Evolutionary conservation across 2,797 vertebrate species (phyloP).

Genomic region (Gorsachius magnificus): DNA sequence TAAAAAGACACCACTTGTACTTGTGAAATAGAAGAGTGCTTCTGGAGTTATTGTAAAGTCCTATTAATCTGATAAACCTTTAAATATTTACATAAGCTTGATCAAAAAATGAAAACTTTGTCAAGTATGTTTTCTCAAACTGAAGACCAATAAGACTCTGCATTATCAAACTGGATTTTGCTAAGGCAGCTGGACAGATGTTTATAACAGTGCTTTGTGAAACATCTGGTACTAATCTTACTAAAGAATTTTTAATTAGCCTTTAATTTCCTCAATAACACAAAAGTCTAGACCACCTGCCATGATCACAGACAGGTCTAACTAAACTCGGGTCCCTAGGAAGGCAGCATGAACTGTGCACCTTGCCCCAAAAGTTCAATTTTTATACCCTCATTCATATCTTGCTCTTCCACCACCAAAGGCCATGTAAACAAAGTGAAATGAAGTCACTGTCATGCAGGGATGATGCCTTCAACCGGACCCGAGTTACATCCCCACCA

Average conservation of each 20-base stretch:
- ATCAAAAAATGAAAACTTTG: not conserved
- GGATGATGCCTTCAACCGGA: not conserved
- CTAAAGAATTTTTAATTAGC: not conserved
- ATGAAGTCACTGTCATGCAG: fast-evolving
- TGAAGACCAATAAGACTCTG: not conserved
- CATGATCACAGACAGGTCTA: not conserved
- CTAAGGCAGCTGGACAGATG: not conserved
- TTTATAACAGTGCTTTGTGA: not conserved
- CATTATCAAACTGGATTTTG: not conserved
- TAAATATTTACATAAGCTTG: not conserved
- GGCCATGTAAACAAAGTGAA: not conserved
- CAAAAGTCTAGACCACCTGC: not conserved
- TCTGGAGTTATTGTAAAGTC: not conserved
- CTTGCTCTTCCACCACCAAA: not conserved
- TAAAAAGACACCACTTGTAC: not conserved
- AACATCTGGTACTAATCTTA: not conserved
- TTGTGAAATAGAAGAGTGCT: not conserved
- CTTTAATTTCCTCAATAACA: not conserved
- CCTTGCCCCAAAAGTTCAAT: not conserved
- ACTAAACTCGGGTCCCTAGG: not conserved
- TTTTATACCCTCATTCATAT: not conserved
- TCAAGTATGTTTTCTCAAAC: not conserved
- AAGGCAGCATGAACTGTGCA: not conserved
- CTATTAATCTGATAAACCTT: not conserved
- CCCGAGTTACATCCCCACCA: not conserved